Evolutionary conservation across 1,140 invertebrate genomes (phyloP).

Genomic region (Pseudomyrmex dendroicus): DNA sequence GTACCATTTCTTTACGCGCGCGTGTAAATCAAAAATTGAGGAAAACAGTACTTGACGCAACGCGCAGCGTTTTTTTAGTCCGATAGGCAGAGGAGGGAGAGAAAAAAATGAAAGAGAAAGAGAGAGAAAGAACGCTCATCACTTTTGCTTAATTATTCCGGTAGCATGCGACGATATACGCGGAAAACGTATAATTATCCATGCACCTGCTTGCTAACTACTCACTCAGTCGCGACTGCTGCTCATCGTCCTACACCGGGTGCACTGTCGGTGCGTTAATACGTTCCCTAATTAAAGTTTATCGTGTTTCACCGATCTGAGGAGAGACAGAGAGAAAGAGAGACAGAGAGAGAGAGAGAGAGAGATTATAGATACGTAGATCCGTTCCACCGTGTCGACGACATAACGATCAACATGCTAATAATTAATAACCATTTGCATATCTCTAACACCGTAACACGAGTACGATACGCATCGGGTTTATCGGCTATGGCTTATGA

Average conservation of each 20-base stretch:
- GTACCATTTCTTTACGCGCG: conserved; percentile 35
- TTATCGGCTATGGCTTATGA: conserved; percentile 63
- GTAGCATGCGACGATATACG: conserved; percentile 75
- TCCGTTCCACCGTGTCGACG: conserved; percentile 54
- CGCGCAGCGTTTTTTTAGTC: not conserved
- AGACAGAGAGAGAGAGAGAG: conserved; percentile 39
- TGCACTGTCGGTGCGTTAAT: conserved; percentile 67
- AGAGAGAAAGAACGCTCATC: conserved; percentile 53
- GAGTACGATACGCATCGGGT: conserved; percentile 63
- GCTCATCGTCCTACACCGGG: conserved; percentile 44
- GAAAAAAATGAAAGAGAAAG: not conserved
- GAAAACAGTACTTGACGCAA: conserved; percentile 26
- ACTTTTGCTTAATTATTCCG: conserved; percentile 75
- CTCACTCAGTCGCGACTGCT: conserved; percentile 64
- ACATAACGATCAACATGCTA: conserved; percentile 65
- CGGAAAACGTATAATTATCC: conserved; percentile 76
- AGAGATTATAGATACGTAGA: conserved; percentile 52
- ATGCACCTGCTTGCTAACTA: conserved; percentile 75
- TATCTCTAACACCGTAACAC: conserved; percentile 58
- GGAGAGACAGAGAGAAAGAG: conserved; percentile 26
- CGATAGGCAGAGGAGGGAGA: not conserved
- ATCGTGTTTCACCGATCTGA: conserved; percentile 64
- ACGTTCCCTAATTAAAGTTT: conserved; percentile 75
- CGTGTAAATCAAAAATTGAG: conserved; percentile 64
- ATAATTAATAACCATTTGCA: conserved; percentile 75